Evolutionary conservation across 1,140 invertebrate genomes (phyloP), one percentile per base, ranked within the genome.

Genomic region (Tribolium castaneum): DNA sequence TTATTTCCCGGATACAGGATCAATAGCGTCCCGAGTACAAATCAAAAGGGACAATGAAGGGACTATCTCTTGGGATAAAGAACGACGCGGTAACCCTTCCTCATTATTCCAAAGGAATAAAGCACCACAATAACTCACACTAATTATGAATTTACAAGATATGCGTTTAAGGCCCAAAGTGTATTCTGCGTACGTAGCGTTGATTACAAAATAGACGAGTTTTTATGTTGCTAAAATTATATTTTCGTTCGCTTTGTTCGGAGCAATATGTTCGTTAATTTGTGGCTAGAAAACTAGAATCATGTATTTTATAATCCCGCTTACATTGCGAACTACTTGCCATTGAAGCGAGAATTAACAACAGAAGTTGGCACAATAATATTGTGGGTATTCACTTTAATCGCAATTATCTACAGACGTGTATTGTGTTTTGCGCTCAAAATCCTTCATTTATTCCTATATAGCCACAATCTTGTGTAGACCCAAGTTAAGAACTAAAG

Each of bases 11-110:
- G 45, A 66, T 39, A 66, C 34, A 66, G 30, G 59, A 66, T 66
- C 59, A 66, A 66, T 66, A 35, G 59, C 30, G 25, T 14, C 59
- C 25, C 30, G 14, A n/a, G 59, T 66, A 66, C 59, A 66, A 66
- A 66, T 66, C 59, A 66, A 66, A 66, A 34, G 59, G 59, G 59
- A 66, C 59, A 66, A 66, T 62, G 56, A 35, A 66, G 19, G 59
- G 59, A 66, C 59, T 10, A 66, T 66, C 59, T 30, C 59, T n/a
- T 12, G 59, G 59, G 30, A 66, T 66, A 35, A 66, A 66, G 59
- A 66, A 39, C 59, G 59, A 30, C 22, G 25, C 30, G 59, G 25
- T 35, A 66, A 66, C 59, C 59, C 59, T 66, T 66, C 56, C 25
- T 34, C n/a, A 66, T 39, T 66, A 66, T 66, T 62, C 56, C 19